Conservation (phyloP, 1,140 invertebrate genomes). For the Pristionchus pacificus region DNA sequence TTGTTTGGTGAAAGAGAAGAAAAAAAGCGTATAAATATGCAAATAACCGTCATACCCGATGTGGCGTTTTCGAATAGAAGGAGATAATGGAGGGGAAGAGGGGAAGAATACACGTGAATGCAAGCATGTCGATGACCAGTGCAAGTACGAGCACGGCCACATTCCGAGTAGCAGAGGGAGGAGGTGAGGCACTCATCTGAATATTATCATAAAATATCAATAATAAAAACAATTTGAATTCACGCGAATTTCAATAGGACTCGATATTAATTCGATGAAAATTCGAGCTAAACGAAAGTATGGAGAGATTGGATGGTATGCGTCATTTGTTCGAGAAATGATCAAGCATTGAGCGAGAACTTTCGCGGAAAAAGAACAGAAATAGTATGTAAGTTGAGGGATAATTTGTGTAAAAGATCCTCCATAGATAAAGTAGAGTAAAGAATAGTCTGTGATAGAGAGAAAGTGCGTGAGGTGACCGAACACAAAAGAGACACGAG, state of each 20-base stretch:
- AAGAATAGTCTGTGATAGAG: too few relatives aligned
- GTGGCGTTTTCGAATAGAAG: conserved; percentile 35
- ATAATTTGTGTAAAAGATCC: too few relatives aligned
- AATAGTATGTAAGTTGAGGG: not conserved
- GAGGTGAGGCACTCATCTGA: conserved; percentile 25
- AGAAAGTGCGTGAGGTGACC: too few relatives aligned
- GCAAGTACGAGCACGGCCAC: conserved; percentile 39
- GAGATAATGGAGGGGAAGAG: conserved; percentile 53
- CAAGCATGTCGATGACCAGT: conserved; percentile 48
- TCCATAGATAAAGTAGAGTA: too few relatives aligned
- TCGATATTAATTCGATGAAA: too few relatives aligned
- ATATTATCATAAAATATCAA: not conserved
- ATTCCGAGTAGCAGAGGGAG: not conserved
- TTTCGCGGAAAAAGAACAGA: not conserved
- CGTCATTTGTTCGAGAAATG: conserved; percentile 5
- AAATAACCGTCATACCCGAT: too few relatives aligned
- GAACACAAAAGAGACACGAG: too few relatives aligned
- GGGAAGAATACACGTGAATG: conserved; percentile 55
- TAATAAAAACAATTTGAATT: not conserved
- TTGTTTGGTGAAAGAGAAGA: too few relatives aligned
- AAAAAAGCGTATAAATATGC: too few relatives aligned
- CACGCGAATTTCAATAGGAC: too few relatives aligned
- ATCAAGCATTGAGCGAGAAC: not conserved
- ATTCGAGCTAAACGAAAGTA: not conserved
- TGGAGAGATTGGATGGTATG: not conserved